Conservation (phyloP, 2,113 vertebrate species). For the Riparia riparia region DNA sequence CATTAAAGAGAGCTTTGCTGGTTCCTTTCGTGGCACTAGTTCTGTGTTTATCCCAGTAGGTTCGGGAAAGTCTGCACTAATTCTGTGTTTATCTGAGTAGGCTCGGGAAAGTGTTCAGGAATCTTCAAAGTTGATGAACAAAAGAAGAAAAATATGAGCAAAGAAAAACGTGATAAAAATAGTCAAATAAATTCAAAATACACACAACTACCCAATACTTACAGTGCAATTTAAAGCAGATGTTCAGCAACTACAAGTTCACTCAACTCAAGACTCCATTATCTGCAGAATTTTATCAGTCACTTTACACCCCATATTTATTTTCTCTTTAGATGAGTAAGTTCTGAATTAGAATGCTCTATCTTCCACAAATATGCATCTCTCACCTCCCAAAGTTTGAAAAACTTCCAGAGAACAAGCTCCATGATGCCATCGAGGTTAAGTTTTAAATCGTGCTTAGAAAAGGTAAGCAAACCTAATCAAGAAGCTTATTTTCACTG, state of each 20-base stretch:
- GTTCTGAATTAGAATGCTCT: background rate
- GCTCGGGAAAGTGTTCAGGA: background rate
- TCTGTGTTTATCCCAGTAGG: background rate
- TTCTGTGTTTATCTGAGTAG: background rate
- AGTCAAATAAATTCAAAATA: background rate
- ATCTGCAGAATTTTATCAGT: background rate
- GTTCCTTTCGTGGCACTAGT: background rate
- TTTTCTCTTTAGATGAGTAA: background rate
- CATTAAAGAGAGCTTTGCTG: background rate
- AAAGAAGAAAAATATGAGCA: background rate
- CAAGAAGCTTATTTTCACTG: background rate
- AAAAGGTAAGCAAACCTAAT: background rate
- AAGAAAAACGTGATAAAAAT: background rate
- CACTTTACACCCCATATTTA: background rate
- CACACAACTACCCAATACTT: background rate
- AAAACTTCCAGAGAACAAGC: background rate
- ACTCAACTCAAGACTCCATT: background rate
- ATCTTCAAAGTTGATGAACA: background rate
- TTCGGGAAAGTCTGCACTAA: background rate
- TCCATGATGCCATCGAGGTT: fast-evolving
- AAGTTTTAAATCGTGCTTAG: background rate
- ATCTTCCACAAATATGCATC: background rate
- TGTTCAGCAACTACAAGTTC: background rate
- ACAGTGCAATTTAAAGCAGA: background rate
- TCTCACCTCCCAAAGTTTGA: background rate